Evolutionary conservation across 2,797 vertebrate species (phyloP).

Genomic region (Kryptolebias ocellatus): DNA sequence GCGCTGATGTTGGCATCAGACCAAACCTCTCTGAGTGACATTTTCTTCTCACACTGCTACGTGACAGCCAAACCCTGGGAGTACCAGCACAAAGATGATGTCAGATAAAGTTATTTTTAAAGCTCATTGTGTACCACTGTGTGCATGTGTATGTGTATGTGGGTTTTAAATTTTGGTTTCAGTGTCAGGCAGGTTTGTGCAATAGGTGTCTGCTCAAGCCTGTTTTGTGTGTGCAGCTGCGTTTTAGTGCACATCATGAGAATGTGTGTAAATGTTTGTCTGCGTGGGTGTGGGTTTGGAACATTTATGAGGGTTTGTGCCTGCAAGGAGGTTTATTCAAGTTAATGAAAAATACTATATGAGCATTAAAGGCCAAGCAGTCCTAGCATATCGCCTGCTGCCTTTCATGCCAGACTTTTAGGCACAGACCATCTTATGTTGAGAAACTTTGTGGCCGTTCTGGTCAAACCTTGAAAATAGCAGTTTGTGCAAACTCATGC

Average conservation of each 20-base stretch:
- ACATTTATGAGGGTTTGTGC: constrained; percentile 13
- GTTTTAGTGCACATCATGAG: constrained; percentile 6
- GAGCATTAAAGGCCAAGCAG: too few relatives aligned
- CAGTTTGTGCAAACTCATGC: too few relatives aligned
- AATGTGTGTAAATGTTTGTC: constrained; percentile 5
- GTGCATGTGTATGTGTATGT: constrained; percentile 19
- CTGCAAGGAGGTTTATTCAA: constrained; percentile 6
- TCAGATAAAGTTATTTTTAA: constrained; percentile 55
- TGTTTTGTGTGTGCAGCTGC: constrained; percentile 44
- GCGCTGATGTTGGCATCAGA: constrained; percentile 33
- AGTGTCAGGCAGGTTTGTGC: constrained; percentile 55
- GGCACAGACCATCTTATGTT: too few relatives aligned
- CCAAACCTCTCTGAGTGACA: constrained; percentile 49
- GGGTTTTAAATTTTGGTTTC: constrained; percentile 31
- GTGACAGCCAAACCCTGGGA: constrained; percentile 42
- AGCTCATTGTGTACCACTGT: constrained; percentile 23
- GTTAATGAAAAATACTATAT: constrained; percentile 2
- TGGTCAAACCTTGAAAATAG: too few relatives aligned
- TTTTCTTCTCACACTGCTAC: constrained; percentile 48
- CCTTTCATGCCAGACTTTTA: too few relatives aligned
- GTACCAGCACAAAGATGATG: constrained; percentile 45
- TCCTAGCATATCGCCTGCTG: too few relatives aligned
- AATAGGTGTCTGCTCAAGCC: constrained; percentile 50
- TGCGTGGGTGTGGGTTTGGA: constrained; percentile 9
- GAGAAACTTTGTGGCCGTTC: too few relatives aligned